Conservation (phyloP, 2,888 invertebrate genomes). For the Drosophila incognita region DNA sequence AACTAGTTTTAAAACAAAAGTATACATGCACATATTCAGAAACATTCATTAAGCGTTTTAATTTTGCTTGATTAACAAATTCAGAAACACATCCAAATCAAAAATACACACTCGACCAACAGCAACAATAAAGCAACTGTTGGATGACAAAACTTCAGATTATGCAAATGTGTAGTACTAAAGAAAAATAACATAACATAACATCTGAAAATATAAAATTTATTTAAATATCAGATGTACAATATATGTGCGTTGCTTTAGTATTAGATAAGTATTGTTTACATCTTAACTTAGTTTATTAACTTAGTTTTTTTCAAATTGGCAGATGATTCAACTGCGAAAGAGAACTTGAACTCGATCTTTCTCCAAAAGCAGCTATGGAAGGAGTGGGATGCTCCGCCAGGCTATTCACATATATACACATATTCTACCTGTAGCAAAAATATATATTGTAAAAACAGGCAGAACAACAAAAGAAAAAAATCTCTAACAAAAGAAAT, state of each 20-base stretch:
- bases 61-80: neutral
- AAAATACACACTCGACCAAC: neutral
- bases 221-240: neutral
- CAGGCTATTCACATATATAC: neutral
- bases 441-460: neutral
- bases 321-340: neutral
- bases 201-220: neutral
- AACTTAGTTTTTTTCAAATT: neutral
- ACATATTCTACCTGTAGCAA: neutral
- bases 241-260: neutral
- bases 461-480: too few species aligned
- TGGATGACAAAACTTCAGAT: neutral
- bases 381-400: neutral
- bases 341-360: neutral
- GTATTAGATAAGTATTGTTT: neutral
- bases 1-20: neutral
- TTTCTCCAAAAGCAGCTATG: neutral
- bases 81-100: neutral
- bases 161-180: neutral
- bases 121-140: neutral
- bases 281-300: neutral
- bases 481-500: neutral
- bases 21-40: neutral
- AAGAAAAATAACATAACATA: constrained; percentile 15
- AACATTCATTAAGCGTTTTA: neutral